Base-by-base conservation (phyloP, 1,140 invertebrate genomes). In the Bacillus rossius region DNA sequence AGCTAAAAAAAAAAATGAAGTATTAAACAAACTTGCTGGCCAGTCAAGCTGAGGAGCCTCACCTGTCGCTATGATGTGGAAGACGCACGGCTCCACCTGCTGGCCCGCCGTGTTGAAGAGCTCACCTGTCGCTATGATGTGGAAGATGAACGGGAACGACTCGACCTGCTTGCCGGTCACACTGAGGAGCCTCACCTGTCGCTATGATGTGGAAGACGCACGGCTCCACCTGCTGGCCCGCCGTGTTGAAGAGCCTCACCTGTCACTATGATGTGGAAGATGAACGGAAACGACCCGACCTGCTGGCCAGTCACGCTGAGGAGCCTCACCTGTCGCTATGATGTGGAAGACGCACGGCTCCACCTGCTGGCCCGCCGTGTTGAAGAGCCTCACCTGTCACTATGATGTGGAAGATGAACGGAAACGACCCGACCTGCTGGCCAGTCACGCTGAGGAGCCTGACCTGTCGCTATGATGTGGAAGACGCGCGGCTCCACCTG, bases 201-300 rank as follows among this genome's bases (percentile, higher is more conserved):
- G 84, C 82, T 59, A 88, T 79, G 43, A 88, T 77, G 45, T 84
- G 84, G 71, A 87, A 87, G 16, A 84, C 75, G 71, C 86, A 89
- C 1, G 86, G 83, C 16, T 79, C 77, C 17, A 72, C 71, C 67
- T 88, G 85, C 47, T 82, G 79, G 8, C 87, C 86, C 2, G 85
- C 82, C 2, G 80, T 73, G 68, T 89, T 88, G 55, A n/a, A n/a
- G n/a, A n/a, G n/a, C n/a, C 66, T 79, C 80, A 65, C 86, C 88
- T 3, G 83, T 74, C 4, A 88, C 74, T 0, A 80, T 83, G 10
- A 86, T 86, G 61, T 88, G 88, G 69, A n/a, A n/a, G n/a, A n/a
- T n/a, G n/a, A n/a, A n/a, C n/a, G n/a, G n/a, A n/a, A n/a, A n/a
- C n/a, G n/a, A n/a, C n/a, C n/a, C n/a, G n/a, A n/a, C n/a, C n/a